Evolutionary conservation across 2,113 vertebrate species (phyloP).

Genomic region (Melierax canorus): DNA sequence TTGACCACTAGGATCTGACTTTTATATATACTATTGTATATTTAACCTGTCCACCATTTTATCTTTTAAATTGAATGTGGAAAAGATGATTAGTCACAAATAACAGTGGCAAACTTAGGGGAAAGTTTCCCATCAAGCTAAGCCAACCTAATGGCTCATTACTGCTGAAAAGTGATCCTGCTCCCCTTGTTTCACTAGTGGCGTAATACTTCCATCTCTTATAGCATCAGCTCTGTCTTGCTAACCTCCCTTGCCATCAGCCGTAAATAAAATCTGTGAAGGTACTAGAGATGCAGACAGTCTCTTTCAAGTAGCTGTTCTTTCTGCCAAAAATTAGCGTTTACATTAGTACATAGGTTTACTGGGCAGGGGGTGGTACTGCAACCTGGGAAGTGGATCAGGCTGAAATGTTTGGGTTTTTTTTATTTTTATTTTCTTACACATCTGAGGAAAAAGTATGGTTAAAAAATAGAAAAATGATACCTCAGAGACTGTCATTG

Average conservation of each 20-base stretch:
- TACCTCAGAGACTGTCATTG: not conserved
- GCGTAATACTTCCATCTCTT: not conserved
- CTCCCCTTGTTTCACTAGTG: not conserved
- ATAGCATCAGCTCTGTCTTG: not conserved
- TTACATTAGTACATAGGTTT: not conserved
- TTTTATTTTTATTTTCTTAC: not conserved
- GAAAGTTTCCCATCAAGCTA: not conserved
- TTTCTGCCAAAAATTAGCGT: not conserved
- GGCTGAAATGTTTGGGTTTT: not conserved
- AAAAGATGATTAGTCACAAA: not conserved
- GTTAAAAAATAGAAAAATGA: not conserved
- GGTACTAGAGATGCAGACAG: not conserved
- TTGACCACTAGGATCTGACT: not conserved
- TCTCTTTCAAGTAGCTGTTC: not conserved
- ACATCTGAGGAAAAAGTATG: not conserved
- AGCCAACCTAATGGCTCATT: not conserved
- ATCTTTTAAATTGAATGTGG: not conserved
- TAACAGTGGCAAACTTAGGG: not conserved
- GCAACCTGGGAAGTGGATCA: not conserved
- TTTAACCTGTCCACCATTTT: not conserved
- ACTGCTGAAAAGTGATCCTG: not conserved
- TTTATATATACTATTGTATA: not conserved
- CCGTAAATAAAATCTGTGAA: not conserved
- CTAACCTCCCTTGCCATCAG: not conserved
- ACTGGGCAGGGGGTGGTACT: not conserved